phyloP scores from a whole-genome alignment of 2,888 invertebrate species.

The Cryptocephalus moraei region DNA sequence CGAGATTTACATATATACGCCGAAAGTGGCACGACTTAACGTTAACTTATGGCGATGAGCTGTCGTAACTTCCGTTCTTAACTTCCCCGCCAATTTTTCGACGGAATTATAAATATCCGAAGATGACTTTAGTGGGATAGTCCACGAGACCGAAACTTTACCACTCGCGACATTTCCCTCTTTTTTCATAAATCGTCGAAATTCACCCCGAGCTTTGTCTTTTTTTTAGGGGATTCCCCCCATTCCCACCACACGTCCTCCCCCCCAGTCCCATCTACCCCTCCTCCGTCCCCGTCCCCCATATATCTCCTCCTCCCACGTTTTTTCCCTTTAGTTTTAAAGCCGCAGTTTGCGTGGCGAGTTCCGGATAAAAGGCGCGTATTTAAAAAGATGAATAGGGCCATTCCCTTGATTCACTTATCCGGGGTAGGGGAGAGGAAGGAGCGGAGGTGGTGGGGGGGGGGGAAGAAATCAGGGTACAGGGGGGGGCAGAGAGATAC shows the following conservation, averaged over 20 bases:
- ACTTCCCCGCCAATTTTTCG: no score
- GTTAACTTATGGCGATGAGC: no score
- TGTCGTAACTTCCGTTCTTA: no score
- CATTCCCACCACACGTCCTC: not conserved
- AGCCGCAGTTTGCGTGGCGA: no score
- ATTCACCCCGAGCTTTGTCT: no score
- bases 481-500: no score
- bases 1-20: no score
- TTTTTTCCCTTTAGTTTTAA: not conserved
- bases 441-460: no score
- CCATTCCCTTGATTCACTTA: slow-evolving; percentile 58
- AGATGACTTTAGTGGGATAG: not conserved
- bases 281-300: not conserved
- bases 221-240: no score
- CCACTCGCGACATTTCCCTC: slow-evolving; percentile 5
- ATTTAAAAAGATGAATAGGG: slow-evolving; percentile 55
- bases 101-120: no score
- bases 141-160: slow-evolving; percentile 4
- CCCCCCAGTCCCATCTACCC: not conserved
- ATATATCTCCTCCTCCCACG: not conserved
- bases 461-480: no score
- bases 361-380: slow-evolving; percentile 24
- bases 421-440: slow-evolving; percentile 34
- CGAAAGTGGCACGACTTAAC: no score
- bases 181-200: not conserved